Percentiles rank a stretch among this genome's conserved stretches.
phyloP scores from a whole-genome alignment of 1,140 invertebrate genomes.

The Lasaia peninsularis region DNA sequence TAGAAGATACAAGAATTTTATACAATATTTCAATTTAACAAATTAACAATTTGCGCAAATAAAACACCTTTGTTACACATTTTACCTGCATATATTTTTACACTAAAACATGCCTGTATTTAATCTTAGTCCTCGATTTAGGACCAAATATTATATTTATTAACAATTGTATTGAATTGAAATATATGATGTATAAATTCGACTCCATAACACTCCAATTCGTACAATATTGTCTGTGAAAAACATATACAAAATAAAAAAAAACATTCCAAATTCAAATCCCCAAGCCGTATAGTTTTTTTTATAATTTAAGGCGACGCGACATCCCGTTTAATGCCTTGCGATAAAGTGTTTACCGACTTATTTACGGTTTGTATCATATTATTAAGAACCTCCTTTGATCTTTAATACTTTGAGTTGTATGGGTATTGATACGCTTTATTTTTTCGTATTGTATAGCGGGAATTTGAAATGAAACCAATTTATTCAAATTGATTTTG shows the following conservation, averaged over 20 bases:
- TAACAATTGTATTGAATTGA: not conserved
- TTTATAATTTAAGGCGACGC: slow-evolving; percentile 46
- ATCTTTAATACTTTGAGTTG: slow-evolving; percentile 1
- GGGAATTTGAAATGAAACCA: not conserved
- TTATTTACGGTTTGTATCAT: slow-evolving; percentile 44
- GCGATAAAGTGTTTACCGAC: slow-evolving; percentile 61
- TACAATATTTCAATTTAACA: too few species aligned
- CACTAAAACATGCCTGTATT: too few species aligned
- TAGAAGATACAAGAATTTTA: too few species aligned
- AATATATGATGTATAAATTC: not conserved
- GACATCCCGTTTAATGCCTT: slow-evolving; percentile 22
- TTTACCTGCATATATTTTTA: too few species aligned
- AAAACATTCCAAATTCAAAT: slow-evolving; percentile 48
- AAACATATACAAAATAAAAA: slow-evolving; percentile 32
- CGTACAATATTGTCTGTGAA: slow-evolving; percentile 38
- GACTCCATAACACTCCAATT: slow-evolving; percentile 26
- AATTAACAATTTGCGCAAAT: too few species aligned
- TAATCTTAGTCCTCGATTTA: too few species aligned
- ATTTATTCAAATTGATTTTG: slow-evolving; percentile 4
- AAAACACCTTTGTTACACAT: too few species aligned
- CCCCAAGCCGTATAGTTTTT: slow-evolving; percentile 41
- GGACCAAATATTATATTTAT: too few species aligned
- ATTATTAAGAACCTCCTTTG: not conserved
- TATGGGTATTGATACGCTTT: slow-evolving; percentile 5
- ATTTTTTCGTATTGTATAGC: slow-evolving; percentile 1